These are phyloP conservation scores for Gambusia holbrooki DNA, from an alignment of 2,113 vertebrate species.

Conservation along the genomic window DNA sequence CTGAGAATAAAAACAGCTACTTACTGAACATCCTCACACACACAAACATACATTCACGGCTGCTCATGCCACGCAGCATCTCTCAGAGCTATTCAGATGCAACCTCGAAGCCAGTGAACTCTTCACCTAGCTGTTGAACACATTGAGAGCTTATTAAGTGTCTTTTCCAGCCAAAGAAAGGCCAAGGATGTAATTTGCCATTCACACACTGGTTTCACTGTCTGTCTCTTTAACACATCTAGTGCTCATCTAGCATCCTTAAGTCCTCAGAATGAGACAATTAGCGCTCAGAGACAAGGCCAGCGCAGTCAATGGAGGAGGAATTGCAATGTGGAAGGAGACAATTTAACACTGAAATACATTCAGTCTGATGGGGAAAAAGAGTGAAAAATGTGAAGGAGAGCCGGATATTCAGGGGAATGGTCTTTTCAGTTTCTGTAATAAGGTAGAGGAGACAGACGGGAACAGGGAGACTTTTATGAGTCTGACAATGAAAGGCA, in stretches of 20 bases:
- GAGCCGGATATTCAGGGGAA: slow-evolving; percentile 55
- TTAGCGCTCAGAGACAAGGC: slow-evolving; percentile 73
- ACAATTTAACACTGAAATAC: slow-evolving; percentile 57
- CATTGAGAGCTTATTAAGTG: slow-evolving; percentile 73
- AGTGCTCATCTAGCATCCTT: slow-evolving; percentile 68
- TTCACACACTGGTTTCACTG: slow-evolving; percentile 68
- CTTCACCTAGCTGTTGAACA: slow-evolving; percentile 75
- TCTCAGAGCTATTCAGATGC: slow-evolving; percentile 60
- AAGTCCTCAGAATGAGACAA: slow-evolving; percentile 74
- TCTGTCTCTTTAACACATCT: slow-evolving; percentile 72
- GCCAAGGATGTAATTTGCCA: slow-evolving; percentile 77
- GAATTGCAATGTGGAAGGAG: slow-evolving; percentile 52
- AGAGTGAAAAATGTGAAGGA: slow-evolving; percentile 44
- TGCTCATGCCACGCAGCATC: slow-evolving; percentile 25
- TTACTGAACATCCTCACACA: slow-evolving; percentile 18
- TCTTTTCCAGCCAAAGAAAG: slow-evolving; percentile 74
- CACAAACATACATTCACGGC: slow-evolving; percentile 13
- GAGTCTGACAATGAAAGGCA: slow-evolving; percentile 60
- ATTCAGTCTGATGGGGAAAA: slow-evolving; percentile 35
- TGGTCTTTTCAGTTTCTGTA: slow-evolving; percentile 50
- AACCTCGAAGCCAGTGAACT: slow-evolving; percentile 69
- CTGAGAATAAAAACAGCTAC: slow-evolving; percentile 67
- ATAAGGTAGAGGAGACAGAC: slow-evolving; percentile 43
- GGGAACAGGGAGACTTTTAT: slow-evolving; percentile 54
- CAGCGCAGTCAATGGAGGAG: slow-evolving; percentile 64